Evolutionary conservation across 2,888 invertebrate species (phyloP).

Genomic region (Sussaba pulchella): DNA sequence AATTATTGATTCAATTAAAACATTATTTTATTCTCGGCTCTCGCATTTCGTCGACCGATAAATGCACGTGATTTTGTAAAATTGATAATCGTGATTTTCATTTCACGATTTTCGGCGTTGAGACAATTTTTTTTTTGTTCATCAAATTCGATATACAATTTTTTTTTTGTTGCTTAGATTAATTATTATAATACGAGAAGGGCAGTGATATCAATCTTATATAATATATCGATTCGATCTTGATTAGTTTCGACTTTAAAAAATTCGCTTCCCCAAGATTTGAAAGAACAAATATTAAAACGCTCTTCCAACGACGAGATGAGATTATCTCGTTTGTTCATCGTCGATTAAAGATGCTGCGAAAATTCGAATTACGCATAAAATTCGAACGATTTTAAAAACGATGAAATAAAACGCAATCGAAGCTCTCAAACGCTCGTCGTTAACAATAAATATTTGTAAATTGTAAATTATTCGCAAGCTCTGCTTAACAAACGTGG

Average conservation of each 20-base stretch:
- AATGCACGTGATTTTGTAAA: constrained; percentile 30
- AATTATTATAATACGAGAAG: constrained; percentile 50
- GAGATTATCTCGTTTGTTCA: too few species aligned
- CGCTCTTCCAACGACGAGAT: too few species aligned
- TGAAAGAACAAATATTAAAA: constrained; percentile 10
- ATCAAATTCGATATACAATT: constrained; percentile 48
- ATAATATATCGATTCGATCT: background rate
- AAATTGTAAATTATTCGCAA: constrained; percentile 32
- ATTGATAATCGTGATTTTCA: too few species aligned
- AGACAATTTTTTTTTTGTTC: too few species aligned
- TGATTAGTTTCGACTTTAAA: background rate
- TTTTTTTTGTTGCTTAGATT: too few species aligned
- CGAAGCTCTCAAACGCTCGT: too few species aligned
- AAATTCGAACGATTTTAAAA: too few species aligned
- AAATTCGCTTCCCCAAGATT: background rate
- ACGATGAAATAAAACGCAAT: background rate
- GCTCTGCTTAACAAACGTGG: constrained; percentile 31
- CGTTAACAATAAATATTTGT: constrained; percentile 23
- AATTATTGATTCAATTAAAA: constrained; percentile 5
- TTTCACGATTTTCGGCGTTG: too few species aligned
- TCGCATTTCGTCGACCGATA: background rate
- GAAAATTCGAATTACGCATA: too few species aligned
- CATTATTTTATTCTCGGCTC: background rate
- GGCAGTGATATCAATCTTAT: constrained; percentile 54
- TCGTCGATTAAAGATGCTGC: too few species aligned